Percentiles rank a stretch among this genome's conserved stretches.
These are phyloP conservation scores for Cacatua alba DNA, from an alignment of 2,113 vertebrate species.

Conservation along the genomic window DNA sequence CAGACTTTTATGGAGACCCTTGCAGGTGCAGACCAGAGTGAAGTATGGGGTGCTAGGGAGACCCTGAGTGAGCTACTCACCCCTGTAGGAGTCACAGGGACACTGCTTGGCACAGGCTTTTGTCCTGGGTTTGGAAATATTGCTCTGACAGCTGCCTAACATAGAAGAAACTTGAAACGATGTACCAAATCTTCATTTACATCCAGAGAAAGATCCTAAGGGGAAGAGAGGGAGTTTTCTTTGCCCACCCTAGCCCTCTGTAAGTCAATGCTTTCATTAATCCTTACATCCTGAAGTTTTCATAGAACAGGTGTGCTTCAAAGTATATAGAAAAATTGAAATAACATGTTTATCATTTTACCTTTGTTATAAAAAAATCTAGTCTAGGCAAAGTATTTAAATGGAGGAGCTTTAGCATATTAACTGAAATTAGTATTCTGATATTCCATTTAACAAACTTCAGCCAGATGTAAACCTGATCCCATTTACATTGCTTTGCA, in stretches of 20 bases:
- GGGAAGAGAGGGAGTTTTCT: neutral
- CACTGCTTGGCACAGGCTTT: neutral
- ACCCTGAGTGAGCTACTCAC: fast-evolving
- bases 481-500: neutral
- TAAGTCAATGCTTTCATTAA: neutral
- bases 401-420: neutral
- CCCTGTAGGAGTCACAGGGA: fast-evolving
- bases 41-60: too few species aligned
- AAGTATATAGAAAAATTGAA: neutral
- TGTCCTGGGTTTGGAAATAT: neutral
- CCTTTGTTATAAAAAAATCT: neutral
- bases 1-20: neutral
- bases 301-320: neutral
- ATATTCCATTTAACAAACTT: neutral
- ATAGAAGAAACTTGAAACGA: neutral
- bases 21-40: neutral
- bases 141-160: neutral
- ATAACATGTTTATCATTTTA: neutral
- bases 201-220: neutral
- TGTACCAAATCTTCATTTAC: neutral
- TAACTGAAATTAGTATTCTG: neutral
- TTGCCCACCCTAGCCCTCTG: neutral
- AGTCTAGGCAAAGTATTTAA: neutral
- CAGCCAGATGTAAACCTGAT: neutral
- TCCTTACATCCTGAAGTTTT: neutral